phyloP scores from a whole-genome alignment of 2,113 vertebrate species.

The Pseudolaguvia tuberculata region DNA sequence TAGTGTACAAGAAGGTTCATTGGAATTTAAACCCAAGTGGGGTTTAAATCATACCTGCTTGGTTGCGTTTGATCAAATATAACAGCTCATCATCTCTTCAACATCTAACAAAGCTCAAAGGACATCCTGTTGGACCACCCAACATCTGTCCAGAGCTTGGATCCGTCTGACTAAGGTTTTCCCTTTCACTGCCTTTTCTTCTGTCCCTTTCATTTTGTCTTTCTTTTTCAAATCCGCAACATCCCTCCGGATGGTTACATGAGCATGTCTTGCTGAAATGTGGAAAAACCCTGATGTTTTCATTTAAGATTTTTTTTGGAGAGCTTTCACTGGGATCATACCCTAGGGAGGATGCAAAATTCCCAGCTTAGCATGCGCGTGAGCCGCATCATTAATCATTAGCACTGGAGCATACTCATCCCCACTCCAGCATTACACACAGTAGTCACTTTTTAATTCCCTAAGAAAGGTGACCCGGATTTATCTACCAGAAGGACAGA shows the following conservation, averaged over 20 bases:
- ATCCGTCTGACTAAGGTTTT: slow-evolving; percentile 26
- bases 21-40: slow-evolving; percentile 23
- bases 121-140: slow-evolving; percentile 43
- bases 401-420: slow-evolving; percentile 38
- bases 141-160: slow-evolving; percentile 30
- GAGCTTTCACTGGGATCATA: slow-evolving; percentile 40
- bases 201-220: slow-evolving; percentile 40
- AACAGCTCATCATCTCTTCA: slow-evolving; percentile 8
- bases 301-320: slow-evolving; percentile 35
- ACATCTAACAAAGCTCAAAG: slow-evolving; percentile 32
- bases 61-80: slow-evolving; percentile 12
- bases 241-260: slow-evolving; percentile 44
- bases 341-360: slow-evolving; percentile 35
- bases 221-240: slow-evolving; percentile 40
- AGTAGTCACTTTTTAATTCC: slow-evolving; percentile 38
- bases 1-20: slow-evolving; percentile 25
- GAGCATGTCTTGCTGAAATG: slow-evolving; percentile 45
- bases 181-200: slow-evolving; percentile 41
- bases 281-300: slow-evolving; percentile 46
- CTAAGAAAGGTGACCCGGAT: slow-evolving; percentile 30
- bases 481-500: slow-evolving; percentile 25
- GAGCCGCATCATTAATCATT: slow-evolving; percentile 43
- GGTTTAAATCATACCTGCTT: slow-evolving; percentile 17
- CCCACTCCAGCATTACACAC: slow-evolving; percentile 29
- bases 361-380: slow-evolving; percentile 31